Conservation (phyloP, 2,888 invertebrate species). For the Dolichopus griseipennis region DNA sequence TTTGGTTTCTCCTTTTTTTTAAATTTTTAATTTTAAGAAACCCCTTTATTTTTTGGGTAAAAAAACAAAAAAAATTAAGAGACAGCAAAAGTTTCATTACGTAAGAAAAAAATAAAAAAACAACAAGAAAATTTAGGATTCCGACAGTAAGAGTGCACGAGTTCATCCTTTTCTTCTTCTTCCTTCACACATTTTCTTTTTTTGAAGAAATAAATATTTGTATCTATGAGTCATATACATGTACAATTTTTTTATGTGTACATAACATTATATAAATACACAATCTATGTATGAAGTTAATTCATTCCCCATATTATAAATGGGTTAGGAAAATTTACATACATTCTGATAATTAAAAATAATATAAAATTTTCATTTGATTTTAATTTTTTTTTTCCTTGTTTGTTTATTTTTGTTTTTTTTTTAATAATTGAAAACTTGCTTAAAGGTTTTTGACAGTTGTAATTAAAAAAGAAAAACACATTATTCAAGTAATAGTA, state of each 20-base stretch:
- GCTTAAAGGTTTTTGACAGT: slow-evolving; percentile 6
- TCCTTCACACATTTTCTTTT: no score
- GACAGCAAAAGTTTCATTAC: neutral
- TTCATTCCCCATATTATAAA: neutral
- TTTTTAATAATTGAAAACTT: neutral
- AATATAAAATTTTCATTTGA: neutral
- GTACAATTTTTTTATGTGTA: no score
- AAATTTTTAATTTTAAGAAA: neutral
- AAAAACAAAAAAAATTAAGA: neutral
- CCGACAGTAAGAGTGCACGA: no score
- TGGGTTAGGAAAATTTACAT: neutral
- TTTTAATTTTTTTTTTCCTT: neutral
- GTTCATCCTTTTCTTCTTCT: no score
- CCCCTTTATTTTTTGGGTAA: neutral
- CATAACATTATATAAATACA: no score
- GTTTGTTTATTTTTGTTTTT: neutral
- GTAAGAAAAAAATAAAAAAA: neutral
- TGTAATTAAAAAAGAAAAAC: neutral
- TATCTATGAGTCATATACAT: no score
- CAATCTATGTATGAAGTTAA: neutral
- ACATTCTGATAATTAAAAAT: slow-evolving; percentile 3
- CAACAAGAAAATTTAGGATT: neutral
- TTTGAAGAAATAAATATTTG: no score
- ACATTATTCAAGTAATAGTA: neutral
- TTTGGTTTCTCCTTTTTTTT: neutral